Conservation (phyloP, 2,888 invertebrate species). For the Pollenia labialis region DNA sequence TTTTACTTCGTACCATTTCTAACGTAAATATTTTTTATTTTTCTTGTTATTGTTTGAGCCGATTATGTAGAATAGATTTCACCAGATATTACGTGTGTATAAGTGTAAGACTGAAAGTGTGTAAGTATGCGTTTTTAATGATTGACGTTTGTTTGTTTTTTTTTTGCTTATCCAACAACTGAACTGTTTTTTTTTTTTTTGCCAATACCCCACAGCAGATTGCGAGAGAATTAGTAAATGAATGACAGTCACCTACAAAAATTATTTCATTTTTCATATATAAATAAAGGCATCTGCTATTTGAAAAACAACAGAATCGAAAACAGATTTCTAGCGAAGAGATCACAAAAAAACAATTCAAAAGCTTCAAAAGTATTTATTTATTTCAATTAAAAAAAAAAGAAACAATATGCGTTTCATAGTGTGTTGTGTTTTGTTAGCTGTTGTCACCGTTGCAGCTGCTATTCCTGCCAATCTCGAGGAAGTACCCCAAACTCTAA, state of each 20-base stretch:
- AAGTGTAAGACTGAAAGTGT: too few species aligned
- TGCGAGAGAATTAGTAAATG: neutral
- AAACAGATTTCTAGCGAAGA: constrained; percentile 52
- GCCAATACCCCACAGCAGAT: constrained; percentile 11
- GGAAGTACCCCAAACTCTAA: constrained; percentile 63
- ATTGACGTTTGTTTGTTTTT: neutral
- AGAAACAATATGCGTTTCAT: constrained; percentile 74
- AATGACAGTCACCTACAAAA: constrained; percentile 41
- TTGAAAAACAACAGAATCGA: constrained; percentile 63
- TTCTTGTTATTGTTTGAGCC: constrained; percentile 29
- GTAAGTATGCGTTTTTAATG: too few species aligned
- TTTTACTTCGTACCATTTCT: too few species aligned
- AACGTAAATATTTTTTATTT: neutral
- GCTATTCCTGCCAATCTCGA: constrained; percentile 58
- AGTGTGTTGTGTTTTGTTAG: constrained; percentile 65
- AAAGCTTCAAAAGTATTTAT: neutral
- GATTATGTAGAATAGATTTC: constrained; percentile 57
- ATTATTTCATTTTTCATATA: constrained; percentile 49
- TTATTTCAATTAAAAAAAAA: neutral
- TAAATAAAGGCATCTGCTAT: constrained; percentile 11
- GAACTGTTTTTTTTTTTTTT: constrained; percentile 6
- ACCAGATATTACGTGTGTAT: constrained; percentile 10
- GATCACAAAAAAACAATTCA: constrained; percentile 18
- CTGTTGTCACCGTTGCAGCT: constrained; percentile 57
- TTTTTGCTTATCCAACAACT: neutral